Evolutionary conservation across 2,797 vertebrate species (phyloP).

Genomic region (Mormyrops boulengeri): DNA sequence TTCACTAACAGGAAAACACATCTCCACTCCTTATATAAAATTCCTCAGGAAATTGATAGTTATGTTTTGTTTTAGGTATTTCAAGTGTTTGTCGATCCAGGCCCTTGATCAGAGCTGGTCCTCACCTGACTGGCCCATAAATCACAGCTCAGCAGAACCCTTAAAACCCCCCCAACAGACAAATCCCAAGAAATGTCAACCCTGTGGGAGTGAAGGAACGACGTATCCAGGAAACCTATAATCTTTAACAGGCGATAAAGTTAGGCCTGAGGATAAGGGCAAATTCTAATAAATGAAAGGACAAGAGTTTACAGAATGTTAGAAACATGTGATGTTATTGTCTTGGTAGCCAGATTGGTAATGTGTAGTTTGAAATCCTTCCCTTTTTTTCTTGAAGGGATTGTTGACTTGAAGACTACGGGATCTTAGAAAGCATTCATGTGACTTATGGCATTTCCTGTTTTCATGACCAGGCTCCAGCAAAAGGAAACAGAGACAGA

Average conservation of each 20-base stretch:
- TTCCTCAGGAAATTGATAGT: background rate
- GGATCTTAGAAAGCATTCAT: slow-evolving; percentile 21
- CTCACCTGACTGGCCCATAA: background rate
- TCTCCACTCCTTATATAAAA: background rate
- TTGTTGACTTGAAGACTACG: slow-evolving; percentile 15
- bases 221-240: background rate
- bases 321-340: background rate
- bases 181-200: background rate
- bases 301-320: background rate
- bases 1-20: background rate
- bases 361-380: background rate
- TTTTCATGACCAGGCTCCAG: slow-evolving; percentile 16
- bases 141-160: background rate
- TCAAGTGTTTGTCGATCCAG: background rate
- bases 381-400: background rate
- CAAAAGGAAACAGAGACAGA: background rate
- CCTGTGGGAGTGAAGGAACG: background rate
- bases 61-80: background rate
- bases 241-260: background rate
- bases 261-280: background rate
- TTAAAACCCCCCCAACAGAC: background rate
- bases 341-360: background rate
- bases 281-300: background rate
- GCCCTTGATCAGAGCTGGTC: background rate
- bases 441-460: slow-evolving; percentile 29